Evolutionary conservation across 2,113 vertebrate species (phyloP).

Genomic region (Chroicocephalus ridibundus): DNA sequence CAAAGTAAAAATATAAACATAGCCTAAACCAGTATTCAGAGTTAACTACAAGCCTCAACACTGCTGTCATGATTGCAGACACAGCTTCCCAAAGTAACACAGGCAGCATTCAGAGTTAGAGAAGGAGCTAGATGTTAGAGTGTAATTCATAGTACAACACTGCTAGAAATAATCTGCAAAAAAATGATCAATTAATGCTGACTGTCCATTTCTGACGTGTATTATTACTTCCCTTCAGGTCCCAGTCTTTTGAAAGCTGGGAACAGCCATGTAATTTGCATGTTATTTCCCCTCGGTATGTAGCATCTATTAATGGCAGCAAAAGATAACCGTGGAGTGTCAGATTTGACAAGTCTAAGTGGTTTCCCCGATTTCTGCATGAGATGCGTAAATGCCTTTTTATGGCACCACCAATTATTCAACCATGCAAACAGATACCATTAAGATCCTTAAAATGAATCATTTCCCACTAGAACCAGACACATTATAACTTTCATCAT

Average conservation of each 20-base stretch:
- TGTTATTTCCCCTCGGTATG: not conserved
- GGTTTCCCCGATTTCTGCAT: not conserved
- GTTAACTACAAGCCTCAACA: not conserved
- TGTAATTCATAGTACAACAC: not conserved
- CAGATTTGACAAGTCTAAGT: not conserved
- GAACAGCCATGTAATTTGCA: not conserved
- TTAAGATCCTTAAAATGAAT: not conserved
- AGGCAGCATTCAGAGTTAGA: not conserved
- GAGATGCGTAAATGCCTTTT: conserved; percentile 15
- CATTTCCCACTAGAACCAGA: not conserved
- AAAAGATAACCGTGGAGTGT: not conserved
- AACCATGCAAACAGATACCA: not conserved
- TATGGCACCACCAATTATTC: not conserved
- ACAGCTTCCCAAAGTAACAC: not conserved
- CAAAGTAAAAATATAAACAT: not conserved
- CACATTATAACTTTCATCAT: not conserved
- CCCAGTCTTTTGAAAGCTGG: not conserved
- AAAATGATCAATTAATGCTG: not conserved
- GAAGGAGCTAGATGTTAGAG: not conserved
- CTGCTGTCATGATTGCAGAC: not conserved
- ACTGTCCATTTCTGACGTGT: not conserved
- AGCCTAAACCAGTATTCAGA: not conserved
- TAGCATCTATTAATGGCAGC: not conserved
- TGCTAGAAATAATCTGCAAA: not conserved
- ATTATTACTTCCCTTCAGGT: not conserved